phyloP scores from a whole-genome alignment of 2,797 vertebrate genomes.

The Nyctalus aviator region DNA sequence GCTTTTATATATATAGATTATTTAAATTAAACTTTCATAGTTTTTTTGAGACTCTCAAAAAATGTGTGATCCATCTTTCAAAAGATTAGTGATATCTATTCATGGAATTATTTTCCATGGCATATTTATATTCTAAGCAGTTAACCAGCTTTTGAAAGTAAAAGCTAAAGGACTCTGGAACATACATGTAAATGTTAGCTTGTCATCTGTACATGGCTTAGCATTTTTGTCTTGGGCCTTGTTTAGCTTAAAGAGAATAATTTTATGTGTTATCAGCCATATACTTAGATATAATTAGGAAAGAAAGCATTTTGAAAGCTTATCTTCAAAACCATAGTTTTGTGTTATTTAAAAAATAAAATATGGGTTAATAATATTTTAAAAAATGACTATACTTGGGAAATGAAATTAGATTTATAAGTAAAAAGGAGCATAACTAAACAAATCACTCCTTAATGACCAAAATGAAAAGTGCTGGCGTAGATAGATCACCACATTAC shows the following conservation, averaged over 20 bases:
- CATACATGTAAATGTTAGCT: neutral
- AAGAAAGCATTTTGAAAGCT: constrained; percentile 75
- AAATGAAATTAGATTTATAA: constrained; percentile 68
- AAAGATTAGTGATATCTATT: neutral
- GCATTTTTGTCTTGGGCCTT: constrained; percentile 11
- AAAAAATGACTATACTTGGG: constrained; percentile 52
- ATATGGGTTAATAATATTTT: constrained; percentile 75
- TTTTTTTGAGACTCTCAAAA: constrained; percentile 3
- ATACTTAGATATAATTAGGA: constrained; percentile 47
- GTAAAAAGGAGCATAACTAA: constrained; percentile 55
- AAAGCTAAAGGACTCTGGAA: neutral
- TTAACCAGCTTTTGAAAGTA: constrained; percentile 29
- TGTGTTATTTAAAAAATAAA: constrained; percentile 82
- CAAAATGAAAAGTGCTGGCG: neutral
- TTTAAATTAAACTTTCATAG: neutral
- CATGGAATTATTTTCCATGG: neutral
- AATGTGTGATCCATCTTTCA: neutral
- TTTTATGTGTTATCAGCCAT: constrained; percentile 59
- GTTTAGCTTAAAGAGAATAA: constrained; percentile 30
- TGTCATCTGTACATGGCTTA: neutral
- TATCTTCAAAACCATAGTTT: constrained; percentile 74
- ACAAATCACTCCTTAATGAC: constrained; percentile 38
- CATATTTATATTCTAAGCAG: neutral
- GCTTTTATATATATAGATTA: neutral
- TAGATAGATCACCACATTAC: neutral